Conservation (phyloP, 1,140 invertebrate species). For the Formica selysi region DNA sequence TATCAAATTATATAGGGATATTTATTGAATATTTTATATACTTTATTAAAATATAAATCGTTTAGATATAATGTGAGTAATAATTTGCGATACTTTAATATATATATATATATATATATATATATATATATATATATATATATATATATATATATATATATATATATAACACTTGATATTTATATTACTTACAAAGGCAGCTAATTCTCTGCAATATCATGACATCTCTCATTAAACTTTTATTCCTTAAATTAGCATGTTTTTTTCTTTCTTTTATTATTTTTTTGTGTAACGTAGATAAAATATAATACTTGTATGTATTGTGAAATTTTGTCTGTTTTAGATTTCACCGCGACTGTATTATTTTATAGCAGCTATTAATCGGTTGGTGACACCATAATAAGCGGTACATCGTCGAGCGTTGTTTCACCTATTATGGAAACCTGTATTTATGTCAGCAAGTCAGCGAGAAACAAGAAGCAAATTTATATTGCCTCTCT, state of each 20-base stretch:
- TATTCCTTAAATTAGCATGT: background rate
- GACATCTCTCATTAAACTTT: background rate
- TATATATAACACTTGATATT: too few relatives aligned
- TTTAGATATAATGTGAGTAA: background rate
- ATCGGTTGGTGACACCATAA: conserved; percentile 57
- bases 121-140: too few relatives aligned
- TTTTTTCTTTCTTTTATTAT: background rate
- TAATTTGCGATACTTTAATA: background rate
- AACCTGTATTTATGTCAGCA: conserved; percentile 64
- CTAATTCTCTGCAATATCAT: background rate
- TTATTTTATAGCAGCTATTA: conserved; percentile 63
- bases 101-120: too few relatives aligned
- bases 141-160: too few relatives aligned
- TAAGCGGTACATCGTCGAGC: conserved; percentile 49
- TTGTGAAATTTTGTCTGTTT: conserved; percentile 20
- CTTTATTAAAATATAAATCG: background rate
- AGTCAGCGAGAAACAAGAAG: conserved; percentile 38
- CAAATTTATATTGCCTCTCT: conserved; percentile 21
- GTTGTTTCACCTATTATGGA: conserved; percentile 60
- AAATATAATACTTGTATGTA: background rate
- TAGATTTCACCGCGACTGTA: background rate
- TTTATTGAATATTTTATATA: background rate
- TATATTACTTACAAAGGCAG: background rate
- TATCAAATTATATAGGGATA: background rate
- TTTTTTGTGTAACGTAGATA: background rate